Evolutionary conservation across 1,140 invertebrate species (phyloP).

Genomic region (Holotrichia oblita): DNA sequence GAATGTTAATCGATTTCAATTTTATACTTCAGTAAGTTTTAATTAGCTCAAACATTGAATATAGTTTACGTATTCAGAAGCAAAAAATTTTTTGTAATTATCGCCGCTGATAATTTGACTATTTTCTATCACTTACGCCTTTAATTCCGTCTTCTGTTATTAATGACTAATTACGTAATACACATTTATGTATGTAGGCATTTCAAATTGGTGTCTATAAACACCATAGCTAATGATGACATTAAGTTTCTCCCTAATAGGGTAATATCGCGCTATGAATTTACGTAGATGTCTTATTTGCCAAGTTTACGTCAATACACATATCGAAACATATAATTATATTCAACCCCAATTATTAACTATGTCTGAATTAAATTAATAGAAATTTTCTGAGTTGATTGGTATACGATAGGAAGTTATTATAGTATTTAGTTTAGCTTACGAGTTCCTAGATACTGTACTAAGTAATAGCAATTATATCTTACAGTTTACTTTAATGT

Average conservation of each 20-base stretch:
- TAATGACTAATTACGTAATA: not conserved
- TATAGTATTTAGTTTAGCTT: too few relatives aligned
- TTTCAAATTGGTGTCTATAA: not conserved
- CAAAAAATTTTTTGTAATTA: not conserved
- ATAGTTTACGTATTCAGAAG: not conserved
- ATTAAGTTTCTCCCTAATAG: not conserved
- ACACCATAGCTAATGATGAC: not conserved
- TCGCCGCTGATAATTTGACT: not conserved
- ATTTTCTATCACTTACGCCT: not conserved
- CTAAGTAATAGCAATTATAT: too few relatives aligned
- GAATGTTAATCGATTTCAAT: not conserved
- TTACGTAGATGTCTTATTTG: not conserved
- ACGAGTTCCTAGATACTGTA: too few relatives aligned
- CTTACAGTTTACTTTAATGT: too few relatives aligned
- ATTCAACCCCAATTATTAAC: not conserved
- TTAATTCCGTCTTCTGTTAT: not conserved
- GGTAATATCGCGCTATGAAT: not conserved
- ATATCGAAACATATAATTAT: not conserved
- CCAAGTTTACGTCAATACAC: not conserved
- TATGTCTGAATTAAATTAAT: not conserved
- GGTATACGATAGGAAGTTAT: not conserved
- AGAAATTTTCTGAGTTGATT: not conserved
- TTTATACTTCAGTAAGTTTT: constrained; percentile 26
- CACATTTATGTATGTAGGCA: not conserved
- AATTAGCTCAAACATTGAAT: not conserved